Percentiles rank a stretch among this genome's conserved stretches.
phyloP scores from a whole-genome alignment of 92 coral and sea anemone genomes.

The Ricordea florida region DNA sequence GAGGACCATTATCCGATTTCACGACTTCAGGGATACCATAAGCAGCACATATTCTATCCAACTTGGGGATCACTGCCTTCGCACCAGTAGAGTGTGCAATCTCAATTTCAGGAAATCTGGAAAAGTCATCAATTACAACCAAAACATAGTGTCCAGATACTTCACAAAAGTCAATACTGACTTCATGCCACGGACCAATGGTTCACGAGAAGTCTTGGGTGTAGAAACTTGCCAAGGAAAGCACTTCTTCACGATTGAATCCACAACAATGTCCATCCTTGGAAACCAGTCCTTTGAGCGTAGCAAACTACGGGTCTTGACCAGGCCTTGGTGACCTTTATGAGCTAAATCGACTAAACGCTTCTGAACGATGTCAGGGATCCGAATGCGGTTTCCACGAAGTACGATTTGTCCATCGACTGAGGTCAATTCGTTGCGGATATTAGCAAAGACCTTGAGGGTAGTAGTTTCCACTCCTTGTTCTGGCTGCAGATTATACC shows the following conservation, averaged over 20 bases:
- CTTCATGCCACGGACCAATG: neutral
- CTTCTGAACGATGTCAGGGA: neutral
- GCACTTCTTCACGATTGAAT: neutral
- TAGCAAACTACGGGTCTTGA: neutral
- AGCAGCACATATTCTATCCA: no score
- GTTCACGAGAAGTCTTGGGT: neutral
- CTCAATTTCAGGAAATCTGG: no score
- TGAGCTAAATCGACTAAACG: slow-evolving; percentile 14
- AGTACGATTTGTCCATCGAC: slow-evolving; percentile 10
- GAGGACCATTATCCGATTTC: no score
- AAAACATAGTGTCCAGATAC: no score
- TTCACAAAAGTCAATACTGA: neutral
- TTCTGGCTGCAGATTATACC: slow-evolving; percentile 17
- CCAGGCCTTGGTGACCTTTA: slow-evolving; percentile 45
- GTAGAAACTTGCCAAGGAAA: neutral
- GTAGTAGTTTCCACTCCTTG: slow-evolving; percentile 6
- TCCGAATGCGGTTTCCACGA: neutral
- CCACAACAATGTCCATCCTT: slow-evolving; percentile 4
- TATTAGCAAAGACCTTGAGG: slow-evolving; percentile 5
- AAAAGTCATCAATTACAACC: no score
- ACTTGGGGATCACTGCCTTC: no score
- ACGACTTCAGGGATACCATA: no score
- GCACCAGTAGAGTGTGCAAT: no score
- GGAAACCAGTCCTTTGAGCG: slow-evolving; percentile 29
- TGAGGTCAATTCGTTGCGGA: slow-evolving; percentile 18